Evolutionary conservation across 37 sponge, comb jelly and placozoan species (phyloP), one percentile per base, ranked within the genome.

Genomic region (Hormiphora californensis): DNA sequence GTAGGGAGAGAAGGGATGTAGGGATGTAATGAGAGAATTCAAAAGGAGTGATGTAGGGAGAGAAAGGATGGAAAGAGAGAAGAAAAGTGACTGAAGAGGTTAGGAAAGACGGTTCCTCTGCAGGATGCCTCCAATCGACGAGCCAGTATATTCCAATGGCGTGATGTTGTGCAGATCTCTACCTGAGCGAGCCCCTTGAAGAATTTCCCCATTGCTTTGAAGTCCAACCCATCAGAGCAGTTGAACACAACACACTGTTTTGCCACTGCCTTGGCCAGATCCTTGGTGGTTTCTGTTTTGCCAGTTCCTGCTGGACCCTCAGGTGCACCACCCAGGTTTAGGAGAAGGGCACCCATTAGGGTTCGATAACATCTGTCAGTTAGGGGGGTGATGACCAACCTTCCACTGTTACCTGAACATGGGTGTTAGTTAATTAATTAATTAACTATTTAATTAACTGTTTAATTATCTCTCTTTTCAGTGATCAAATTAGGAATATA

Each of bases 231-330:
- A 93, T 96, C 97, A 25, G 97, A 96, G 86, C 97, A 96, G 91
- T 96, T 96, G 92, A 96, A 96, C 67, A 96, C 97, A 39, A 96
- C 97, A 92, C 97, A 96, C 92, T 95, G 97, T 61, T 96, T 96
- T 51, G 97, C 97, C n/a, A 96, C 94, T n/a, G 97, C 97, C 89
- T 96, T 96, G 40, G 97, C 97, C 63, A 96, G 67, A 87, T 96
- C 97, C 54, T 97, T 97, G 62, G 93, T 93, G 0, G 98, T 97
- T 86, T 97, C 98, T 2, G 98, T 97, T 86, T 97, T 97, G 12
- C 89, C 90, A 21, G 90, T 91, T 23, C 98, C 98, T 61, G 98
- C 98, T 21, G 98, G 98, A 7, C 98, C 98, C 85, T 94, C 98
- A 21, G 98, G 98, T 36, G 98, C 92, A 4, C 98, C 98, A 33